Evolutionary conservation across 2,888 invertebrate species (phyloP).

Genomic region (Palloptera scutellata): DNA sequence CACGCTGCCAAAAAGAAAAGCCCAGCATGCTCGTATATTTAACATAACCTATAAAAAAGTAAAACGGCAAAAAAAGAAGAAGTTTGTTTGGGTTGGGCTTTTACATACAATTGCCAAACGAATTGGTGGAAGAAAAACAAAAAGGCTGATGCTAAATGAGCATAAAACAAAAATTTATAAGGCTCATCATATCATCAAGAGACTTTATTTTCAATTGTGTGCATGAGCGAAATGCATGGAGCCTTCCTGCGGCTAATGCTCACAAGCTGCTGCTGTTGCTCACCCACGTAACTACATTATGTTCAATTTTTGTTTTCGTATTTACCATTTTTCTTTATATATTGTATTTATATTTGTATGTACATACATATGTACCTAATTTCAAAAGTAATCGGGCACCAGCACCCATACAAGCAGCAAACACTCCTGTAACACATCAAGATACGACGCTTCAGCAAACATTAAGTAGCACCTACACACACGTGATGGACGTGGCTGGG

Average conservation of each 20-base stretch:
- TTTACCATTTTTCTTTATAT: no score
- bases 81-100: constrained; percentile 6
- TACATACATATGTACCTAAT: no score
- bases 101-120: neutral
- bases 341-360: no score
- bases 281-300: no score
- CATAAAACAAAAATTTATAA: constrained; percentile 21
- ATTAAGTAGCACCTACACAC: no score
- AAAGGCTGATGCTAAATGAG: constrained; percentile 19
- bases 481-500: no score
- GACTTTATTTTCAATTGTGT: neutral
- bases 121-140: no score
- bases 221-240: neutral
- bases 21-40: no score
- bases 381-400: no score
- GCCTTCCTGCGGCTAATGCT: neutral
- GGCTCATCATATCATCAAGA: neutral
- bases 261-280: neutral
- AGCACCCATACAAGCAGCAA: no score
- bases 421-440: no score
- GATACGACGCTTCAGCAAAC: no score
- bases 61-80: neutral
- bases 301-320: neutral
- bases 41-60: neutral
- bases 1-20: constrained; percentile 4